Conservation (phyloP, 2,113 vertebrate genomes). For the Tenrec ecaudatus region DNA sequence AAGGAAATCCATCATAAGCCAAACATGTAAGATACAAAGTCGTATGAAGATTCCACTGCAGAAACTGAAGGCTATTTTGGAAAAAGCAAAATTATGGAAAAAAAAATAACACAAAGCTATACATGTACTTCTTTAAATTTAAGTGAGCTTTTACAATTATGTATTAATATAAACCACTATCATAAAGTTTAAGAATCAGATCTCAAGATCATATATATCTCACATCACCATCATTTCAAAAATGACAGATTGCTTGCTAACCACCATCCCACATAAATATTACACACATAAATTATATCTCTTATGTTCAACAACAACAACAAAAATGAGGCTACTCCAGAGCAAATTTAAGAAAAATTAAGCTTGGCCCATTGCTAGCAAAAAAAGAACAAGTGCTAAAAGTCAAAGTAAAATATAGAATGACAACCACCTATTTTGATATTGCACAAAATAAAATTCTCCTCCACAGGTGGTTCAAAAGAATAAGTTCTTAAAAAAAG, state of each 20-base stretch:
- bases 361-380: not conserved
- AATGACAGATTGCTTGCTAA: not conserved
- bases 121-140: slow-evolving; percentile 41
- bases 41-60: slow-evolving; percentile 56
- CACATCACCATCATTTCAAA: not conserved
- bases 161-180: slow-evolving; percentile 27
- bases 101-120: not conserved
- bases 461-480: slow-evolving; percentile 36
- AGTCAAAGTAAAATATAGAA: not conserved
- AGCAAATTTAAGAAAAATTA: slow-evolving; percentile 30
- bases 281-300: not conserved
- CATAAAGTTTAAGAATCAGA: slow-evolving; percentile 17
- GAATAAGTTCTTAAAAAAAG: not conserved
- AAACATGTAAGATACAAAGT: slow-evolving; percentile 63
- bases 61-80: slow-evolving; percentile 30
- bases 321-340: not conserved
- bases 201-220: slow-evolving; percentile 32
- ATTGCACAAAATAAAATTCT: slow-evolving; percentile 51
- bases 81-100: slow-evolving; percentile 9
- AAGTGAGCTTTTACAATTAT: slow-evolving; percentile 2
- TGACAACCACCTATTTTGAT: not conserved
- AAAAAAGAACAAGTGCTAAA: not conserved
- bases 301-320: slow-evolving; percentile 30
- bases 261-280: not conserved
- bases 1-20: slow-evolving; percentile 79